Evolutionary conservation across 2,888 invertebrate genomes (phyloP), one percentile per base, ranked within the genome.

Genomic region (Calephelis perditalis): DNA sequence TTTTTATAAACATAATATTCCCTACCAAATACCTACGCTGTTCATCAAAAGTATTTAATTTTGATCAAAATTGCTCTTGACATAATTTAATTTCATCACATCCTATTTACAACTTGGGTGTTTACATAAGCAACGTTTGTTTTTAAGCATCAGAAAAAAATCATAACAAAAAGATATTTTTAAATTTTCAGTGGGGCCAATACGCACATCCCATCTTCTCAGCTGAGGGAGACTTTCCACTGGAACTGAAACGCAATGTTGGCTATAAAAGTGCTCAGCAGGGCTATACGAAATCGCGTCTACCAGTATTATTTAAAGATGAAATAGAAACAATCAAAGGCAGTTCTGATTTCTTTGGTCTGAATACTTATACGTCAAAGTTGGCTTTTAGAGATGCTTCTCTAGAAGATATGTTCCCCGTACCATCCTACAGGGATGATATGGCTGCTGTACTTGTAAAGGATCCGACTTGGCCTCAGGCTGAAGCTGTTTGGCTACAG

Each of bases 291-390:
- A 71, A 72, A 59, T 91, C 91, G 7, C 77, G 92, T 37, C 73
- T 93, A 6, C 92, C 92, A 3, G 71, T 73, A 40, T 83, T 92
- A 75, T 87, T 92, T 0, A 64, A 76, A 0, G 81, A 87, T 11
- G 94, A 95, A 84, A 89, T 94, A 4, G 73, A 81, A 44, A 76
- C 84, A 35, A 92, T 95, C 55, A 85, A 83, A 36, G 93, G 91
- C 3, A 92, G 94, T 5, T 88, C 93, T 0, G 95, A 95, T 74
- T 94, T 94, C 76, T 82, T 95, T 43, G 94, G 94, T 0, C 68
- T 95, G 6, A 95, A 94, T 71, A 89, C 93, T 62, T 95, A 94
- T 75, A 91, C 93, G 0, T 84, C 92, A 0, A 81, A 78, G 64
- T 59, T 92, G 65, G 84, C 86, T 0, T 83, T 85, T 62, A 74